Evolutionary conservation across 2,888 invertebrate genomes (phyloP).

Genomic region (Apomyelois bistriatella): DNA sequence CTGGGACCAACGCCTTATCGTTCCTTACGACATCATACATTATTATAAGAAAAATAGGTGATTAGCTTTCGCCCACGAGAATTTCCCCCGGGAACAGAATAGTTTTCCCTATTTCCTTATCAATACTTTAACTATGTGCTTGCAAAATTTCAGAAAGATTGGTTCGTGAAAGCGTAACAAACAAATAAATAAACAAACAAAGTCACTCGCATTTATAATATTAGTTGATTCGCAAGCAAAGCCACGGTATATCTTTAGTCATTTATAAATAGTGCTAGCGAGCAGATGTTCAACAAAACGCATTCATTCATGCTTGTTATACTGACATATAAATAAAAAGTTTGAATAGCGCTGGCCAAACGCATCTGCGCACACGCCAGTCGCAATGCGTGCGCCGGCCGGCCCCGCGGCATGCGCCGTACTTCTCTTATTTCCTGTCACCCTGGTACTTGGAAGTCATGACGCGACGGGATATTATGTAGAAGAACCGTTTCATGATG

Average conservation of each 20-base stretch:
- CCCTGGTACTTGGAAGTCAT: constrained; percentile 57
- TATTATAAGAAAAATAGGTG: too few species aligned
- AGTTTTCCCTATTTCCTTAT: too few species aligned
- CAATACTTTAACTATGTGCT: too few species aligned
- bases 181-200: too few species aligned
- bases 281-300: constrained; percentile 20
- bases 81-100: too few species aligned
- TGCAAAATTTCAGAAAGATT: too few species aligned
- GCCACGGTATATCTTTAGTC: neutral
- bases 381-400: constrained; percentile 71
- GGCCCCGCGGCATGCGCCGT: constrained; percentile 53
- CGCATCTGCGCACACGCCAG: constrained; percentile 63
- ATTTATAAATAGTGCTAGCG: constrained; percentile 20
- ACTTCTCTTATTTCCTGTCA: constrained; percentile 49
- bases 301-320: constrained; percentile 25
- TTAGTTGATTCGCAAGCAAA: neutral
- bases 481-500: constrained; percentile 62
- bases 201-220: too few species aligned
- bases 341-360: constrained; percentile 57
- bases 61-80: too few species aligned
- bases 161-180: too few species aligned
- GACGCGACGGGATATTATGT: constrained; percentile 60
- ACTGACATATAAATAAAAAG: constrained; percentile 31
- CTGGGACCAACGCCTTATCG: too few species aligned
- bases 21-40: too few species aligned